Percentiles rank a stretch among this genome's conserved stretches.
Evolutionary conservation across 2,888 invertebrate species (phyloP).

Genomic region (Eubasilissa splendida): DNA sequence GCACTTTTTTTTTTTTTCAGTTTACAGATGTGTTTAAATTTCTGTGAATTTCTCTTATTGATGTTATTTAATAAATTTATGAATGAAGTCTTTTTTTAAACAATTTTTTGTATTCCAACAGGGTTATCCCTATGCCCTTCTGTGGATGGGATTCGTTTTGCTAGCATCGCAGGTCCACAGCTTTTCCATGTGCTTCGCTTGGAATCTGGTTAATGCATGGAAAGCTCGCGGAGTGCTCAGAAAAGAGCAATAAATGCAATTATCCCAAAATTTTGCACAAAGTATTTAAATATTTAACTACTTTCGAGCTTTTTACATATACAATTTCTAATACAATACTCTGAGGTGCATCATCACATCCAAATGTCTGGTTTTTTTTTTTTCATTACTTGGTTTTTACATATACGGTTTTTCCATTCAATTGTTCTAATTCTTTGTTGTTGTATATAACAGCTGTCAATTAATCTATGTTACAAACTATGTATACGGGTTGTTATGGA

Average conservation of each 20-base stretch:
- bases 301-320: conserved; percentile 48
- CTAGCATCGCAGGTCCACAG: conserved; percentile 91
- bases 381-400: too few relatives aligned
- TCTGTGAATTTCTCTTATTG: not conserved
- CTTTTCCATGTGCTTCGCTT: conserved; percentile 89
- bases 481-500: too few relatives aligned
- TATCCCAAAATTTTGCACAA: conserved; percentile 27
- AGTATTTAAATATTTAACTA: conserved; percentile 32
- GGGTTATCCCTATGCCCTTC: conserved; percentile 91
- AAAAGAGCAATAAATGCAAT: conserved; percentile 76
- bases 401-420: too few relatives aligned
- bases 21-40: too few relatives aligned
- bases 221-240: conserved; percentile 80
- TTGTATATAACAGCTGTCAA: too few relatives aligned
- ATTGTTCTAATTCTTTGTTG: too few relatives aligned
- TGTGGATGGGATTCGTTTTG: conserved; percentile 94
- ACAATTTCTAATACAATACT: not conserved
- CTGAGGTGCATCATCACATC: too few relatives aligned
- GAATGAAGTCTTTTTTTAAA: not conserved
- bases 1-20: too few relatives aligned
- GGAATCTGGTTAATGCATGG: conserved; percentile 88
- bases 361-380: too few relatives aligned
- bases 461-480: too few relatives aligned
- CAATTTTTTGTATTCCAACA: conserved; percentile 66
- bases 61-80: not conserved